These are phyloP conservation scores for Pseudobourletiella spinata DNA, from an alignment of 1,140 invertebrate species.

Conservation along the genomic window DNA sequence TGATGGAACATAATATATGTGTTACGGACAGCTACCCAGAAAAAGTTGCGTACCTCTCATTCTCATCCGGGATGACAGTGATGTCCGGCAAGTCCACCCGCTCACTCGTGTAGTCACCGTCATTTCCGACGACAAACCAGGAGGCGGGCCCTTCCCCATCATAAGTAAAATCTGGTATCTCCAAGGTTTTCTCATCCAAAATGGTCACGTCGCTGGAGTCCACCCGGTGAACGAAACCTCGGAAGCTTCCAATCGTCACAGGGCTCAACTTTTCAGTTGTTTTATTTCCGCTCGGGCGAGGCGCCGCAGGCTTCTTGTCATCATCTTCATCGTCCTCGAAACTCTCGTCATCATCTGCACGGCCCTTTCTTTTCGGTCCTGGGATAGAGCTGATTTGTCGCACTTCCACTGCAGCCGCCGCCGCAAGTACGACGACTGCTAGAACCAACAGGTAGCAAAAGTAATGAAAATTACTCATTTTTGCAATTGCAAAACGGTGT, in stretches of 20 bases:
- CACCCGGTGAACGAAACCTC: slow-evolving; percentile 1
- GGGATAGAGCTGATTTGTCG: neutral
- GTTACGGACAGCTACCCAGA: neutral
- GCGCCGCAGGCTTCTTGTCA: neutral
- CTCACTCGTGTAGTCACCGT: slow-evolving; percentile 19
- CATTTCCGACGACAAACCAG: slow-evolving; percentile 32
- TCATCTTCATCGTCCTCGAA: neutral
- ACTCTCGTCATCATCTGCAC: neutral
- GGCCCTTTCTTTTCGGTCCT: neutral
- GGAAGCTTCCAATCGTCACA: neutral
- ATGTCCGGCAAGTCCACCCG: slow-evolving; percentile 22
- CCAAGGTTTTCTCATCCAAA: slow-evolving; percentile 24
- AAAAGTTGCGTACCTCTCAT: slow-evolving; percentile 13
- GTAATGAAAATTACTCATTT: too few species aligned
- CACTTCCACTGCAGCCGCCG: neutral
- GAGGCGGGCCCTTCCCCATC: slow-evolving; percentile 29
- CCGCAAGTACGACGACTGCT: neutral
- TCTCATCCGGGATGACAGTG: slow-evolving; percentile 33
- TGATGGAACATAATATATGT: too few species aligned
- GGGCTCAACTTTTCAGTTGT: neutral
- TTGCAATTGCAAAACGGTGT: too few species aligned
- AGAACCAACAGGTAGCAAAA: neutral
- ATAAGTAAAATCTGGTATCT: slow-evolving; percentile 23
- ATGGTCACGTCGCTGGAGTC: slow-evolving; percentile 13
- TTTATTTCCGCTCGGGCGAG: neutral